Percentiles rank a stretch among this genome's conserved stretches.
Evolutionary conservation across 2,888 invertebrate species (phyloP).

Genomic region (Drosophila mayaguana): DNA sequence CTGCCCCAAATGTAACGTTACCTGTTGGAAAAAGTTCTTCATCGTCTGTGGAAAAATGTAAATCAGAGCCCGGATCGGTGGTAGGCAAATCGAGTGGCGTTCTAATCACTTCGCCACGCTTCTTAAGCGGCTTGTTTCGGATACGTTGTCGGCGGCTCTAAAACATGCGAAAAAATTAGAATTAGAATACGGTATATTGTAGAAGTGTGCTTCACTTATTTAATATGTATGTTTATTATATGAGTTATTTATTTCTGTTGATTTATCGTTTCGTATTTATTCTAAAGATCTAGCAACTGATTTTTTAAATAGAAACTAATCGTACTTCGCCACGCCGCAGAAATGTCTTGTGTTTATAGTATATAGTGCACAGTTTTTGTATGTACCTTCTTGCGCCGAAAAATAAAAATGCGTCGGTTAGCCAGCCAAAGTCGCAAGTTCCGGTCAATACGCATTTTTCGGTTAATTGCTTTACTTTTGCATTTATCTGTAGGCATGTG

Average conservation of each 20-base stretch:
- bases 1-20: constrained; percentile 52
- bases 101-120: constrained; percentile 75
- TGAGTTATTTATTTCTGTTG: not conserved
- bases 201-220: not conserved
- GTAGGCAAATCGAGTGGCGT: constrained; percentile 87
- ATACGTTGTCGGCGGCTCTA: constrained; percentile 64
- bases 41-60: constrained; percentile 87
- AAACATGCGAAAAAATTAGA: constrained; percentile 4
- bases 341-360: not conserved
- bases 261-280: not conserved
- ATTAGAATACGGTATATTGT: not conserved
- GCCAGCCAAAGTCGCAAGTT: constrained; percentile 77
- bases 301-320: not conserved
- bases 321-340: constrained; percentile 6
- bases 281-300: not conserved
- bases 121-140: constrained; percentile 62
- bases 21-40: constrained; percentile 80
- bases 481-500: constrained; percentile 48
- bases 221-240: not conserved
- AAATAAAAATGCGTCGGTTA: constrained; percentile 74
- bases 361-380: not conserved
- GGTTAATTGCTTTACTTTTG: constrained; percentile 22
- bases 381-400: constrained; percentile 67
- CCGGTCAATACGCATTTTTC: constrained; percentile 59
- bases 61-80: constrained; percentile 89